Evolutionary conservation across 1,140 invertebrate species (phyloP).

Genomic region (Mizuhopecten yessoensis): DNA sequence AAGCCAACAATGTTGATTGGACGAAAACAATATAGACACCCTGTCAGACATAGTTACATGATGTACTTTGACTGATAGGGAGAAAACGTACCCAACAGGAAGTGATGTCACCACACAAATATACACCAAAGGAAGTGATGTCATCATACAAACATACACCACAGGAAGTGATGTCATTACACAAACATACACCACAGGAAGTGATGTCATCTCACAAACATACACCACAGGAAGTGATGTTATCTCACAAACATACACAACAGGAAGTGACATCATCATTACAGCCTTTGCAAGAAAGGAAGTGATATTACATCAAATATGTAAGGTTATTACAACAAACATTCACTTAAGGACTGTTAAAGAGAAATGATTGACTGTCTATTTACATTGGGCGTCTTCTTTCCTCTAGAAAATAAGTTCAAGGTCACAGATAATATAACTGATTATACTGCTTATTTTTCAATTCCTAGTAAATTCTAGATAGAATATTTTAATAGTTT

Average conservation of each 20-base stretch:
- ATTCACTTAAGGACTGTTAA: neutral
- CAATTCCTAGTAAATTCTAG: neutral
- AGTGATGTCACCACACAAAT: neutral
- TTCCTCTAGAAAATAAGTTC: neutral
- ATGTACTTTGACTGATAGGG: neutral
- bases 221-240: neutral
- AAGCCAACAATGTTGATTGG: neutral
- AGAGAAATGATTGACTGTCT: neutral
- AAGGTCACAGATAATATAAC: neutral
- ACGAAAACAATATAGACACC: slow-evolving; percentile 33
- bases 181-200: neutral
- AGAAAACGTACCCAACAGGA: neutral
- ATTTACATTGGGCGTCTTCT: neutral
- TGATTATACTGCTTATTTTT: neutral
- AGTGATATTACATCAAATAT: neutral
- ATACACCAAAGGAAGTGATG: neutral
- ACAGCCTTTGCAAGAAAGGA: neutral
- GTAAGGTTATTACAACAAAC: too few species aligned
- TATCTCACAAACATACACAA: neutral
- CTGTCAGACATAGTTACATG: neutral
- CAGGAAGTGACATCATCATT: neutral
- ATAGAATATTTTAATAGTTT: neutral
- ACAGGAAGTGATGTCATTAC: neutral
- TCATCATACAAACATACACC: neutral
- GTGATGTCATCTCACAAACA: neutral